phyloP scores from a whole-genome alignment of 2,797 vertebrate species.

The Sorex maritimensis region DNA sequence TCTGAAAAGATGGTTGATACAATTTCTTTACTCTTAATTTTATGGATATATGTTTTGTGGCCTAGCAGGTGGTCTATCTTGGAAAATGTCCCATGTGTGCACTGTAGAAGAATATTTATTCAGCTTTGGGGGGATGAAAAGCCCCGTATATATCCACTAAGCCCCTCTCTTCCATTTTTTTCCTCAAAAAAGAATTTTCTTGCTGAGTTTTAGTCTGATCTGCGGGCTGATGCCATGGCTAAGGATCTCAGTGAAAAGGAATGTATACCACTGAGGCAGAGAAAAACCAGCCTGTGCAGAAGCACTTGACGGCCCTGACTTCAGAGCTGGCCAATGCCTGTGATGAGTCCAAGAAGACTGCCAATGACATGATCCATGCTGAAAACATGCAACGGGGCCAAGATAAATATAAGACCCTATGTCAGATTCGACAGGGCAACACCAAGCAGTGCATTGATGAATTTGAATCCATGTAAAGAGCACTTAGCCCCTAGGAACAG shows the following conservation, averaged over 20 bases:
- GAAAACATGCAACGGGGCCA: slow-evolving; percentile 97
- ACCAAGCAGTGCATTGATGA: slow-evolving; percentile 99
- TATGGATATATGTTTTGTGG: no score
- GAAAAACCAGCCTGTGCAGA: slow-evolving; percentile 98
- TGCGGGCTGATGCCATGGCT: slow-evolving; percentile 93
- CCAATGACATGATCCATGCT: slow-evolving; percentile 97
- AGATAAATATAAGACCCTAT: slow-evolving; percentile 99
- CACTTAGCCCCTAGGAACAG: slow-evolving; percentile 78
- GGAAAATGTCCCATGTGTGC: no score
- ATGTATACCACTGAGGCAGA: slow-evolving; percentile 97
- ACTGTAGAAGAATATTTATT: no score
- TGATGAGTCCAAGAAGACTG: slow-evolving; percentile 97
- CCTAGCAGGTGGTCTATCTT: no score
- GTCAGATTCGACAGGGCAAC: slow-evolving; percentile 99
- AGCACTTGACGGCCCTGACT: slow-evolving; percentile 97
- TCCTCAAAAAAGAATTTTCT: no score
- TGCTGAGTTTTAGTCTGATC: slow-evolving; percentile 88
- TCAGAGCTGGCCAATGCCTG: slow-evolving; percentile 98
- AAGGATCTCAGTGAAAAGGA: slow-evolving; percentile 99
- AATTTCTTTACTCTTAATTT: no score
- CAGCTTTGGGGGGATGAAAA: no score
- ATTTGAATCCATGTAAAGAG: slow-evolving; percentile 98
- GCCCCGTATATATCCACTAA: no score
- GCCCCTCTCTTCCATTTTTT: no score
- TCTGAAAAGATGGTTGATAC: no score